Base-by-base conservation (phyloP, 1,140 invertebrate species). In the Gryllus bimaculatus region DNA sequence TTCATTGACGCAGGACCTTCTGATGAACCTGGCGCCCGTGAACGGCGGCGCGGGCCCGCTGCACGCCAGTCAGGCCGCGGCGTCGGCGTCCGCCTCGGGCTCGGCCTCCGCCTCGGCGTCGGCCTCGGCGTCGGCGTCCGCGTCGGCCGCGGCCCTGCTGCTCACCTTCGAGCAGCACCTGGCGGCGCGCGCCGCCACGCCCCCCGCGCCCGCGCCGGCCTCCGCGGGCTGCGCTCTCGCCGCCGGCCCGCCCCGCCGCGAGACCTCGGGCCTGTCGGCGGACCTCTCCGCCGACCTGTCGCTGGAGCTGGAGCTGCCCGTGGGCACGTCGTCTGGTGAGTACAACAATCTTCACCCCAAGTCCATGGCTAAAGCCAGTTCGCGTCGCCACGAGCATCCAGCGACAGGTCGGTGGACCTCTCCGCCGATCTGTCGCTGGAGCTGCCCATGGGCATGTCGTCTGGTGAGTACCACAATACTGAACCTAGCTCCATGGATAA, bases 1-100 rank as follows among this genome's bases (percentile, higher is more conserved):
- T 39, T 5, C 26, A 2, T 39, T 39, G 26, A 39, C 54, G 54
- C 84, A 91, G 90, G 89, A 89, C 80, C 85, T 90, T 49, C 86
- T 90, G 80, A 86, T 90, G 85, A 91, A 90, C 83, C 85, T 90
- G 80, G 88, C 89, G 48, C 89, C 89, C 20, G 85, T 86, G 74
- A 87, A 86, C 76, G 83, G 81, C 74, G 80, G 80, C 82, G 48
- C 81, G 81, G 47, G 78, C 76, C 54, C 87, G 85, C 66, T 85
- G 85, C n/a, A 87, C 87, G 8, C 87, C 87, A 77, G 85, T 86
- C 76, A 85, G 83, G 80, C 84, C 83, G 80, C 84, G 86, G 79
- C 84, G 82, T 77, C 83, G 49, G 54, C 54, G 54, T 10, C 10
- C 18, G 54, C 10, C 54, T 66, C 10, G 10, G 54, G 54, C 54